phyloP scores from a whole-genome alignment of 37 sponge, comb jelly and placozoan genomes.

The Aphrocallistes beatrix region DNA sequence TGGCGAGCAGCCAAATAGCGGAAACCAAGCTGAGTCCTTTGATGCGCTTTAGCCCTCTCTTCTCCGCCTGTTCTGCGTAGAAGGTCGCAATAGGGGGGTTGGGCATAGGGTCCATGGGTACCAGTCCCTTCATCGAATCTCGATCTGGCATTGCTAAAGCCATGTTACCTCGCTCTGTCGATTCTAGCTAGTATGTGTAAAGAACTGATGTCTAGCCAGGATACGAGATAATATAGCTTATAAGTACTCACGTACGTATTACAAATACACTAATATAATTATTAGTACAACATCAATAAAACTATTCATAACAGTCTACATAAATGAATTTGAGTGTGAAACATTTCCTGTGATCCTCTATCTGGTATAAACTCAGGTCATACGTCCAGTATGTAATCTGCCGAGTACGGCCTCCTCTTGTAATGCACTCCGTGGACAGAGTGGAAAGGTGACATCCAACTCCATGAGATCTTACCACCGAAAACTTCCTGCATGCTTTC shows the following conservation, averaged over 20 bases:
- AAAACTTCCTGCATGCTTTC: conserved; percentile 72
- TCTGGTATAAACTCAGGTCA: not conserved
- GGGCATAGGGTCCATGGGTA: not conserved
- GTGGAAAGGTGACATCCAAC: conserved; percentile 74
- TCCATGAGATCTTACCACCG: conserved; percentile 46
- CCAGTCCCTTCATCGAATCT: not conserved
- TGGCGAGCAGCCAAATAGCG: not conserved
- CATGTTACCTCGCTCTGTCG: too few species aligned
- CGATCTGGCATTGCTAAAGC: not conserved
- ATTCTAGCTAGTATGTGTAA: too few species aligned
- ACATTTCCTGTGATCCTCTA: too few species aligned
- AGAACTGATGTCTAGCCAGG: too few species aligned
- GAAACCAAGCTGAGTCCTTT: conserved; percentile 6
- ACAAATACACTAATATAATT: too few species aligned
- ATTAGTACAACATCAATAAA: too few species aligned
- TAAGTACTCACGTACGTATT: too few species aligned
- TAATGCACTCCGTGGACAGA: conserved; percentile 29
- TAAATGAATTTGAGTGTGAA: too few species aligned
- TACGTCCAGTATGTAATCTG: not conserved
- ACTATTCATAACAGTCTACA: too few species aligned
- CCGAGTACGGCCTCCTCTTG: not conserved
- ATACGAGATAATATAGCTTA: too few species aligned
- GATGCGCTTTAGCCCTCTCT: not conserved
- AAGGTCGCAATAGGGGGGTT: not conserved
- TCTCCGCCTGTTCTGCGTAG: not conserved